Base-by-base conservation (phyloP, 1,140 invertebrate genomes). In the Atta colombica region DNA sequence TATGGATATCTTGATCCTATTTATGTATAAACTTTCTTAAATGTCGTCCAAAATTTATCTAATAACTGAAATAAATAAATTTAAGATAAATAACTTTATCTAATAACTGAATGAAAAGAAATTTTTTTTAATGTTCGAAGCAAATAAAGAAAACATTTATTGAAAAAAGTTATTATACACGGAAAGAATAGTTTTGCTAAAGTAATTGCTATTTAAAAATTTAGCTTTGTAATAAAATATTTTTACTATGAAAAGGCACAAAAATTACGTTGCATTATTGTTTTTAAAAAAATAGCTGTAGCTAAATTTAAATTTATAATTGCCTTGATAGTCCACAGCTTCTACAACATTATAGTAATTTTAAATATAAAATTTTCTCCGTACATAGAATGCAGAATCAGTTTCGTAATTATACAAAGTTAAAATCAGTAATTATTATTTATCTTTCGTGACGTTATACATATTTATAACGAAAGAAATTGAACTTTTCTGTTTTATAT, bases 391-490 rank as follows among this genome's bases (percentile, higher is more conserved):
- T 39, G 28, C 21, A 35, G 28, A 31, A 45, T 6, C 51, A 14
- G 12, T 75, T 75, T 75, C 8, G 39, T 45, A 45, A 45, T 10
- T 45, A 45, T 45, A 45, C 8, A 10, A 45, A 25, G 14, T 58
- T 45, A 45, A 45, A 21, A 75, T 75, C 72, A n/a, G 12, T 75
- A 58, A 14, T 16, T 39, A 60, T 75, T 55, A 55, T 39, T n/a
- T 35, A 39, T 51, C n/a, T 75, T 60, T 75, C 53, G 14, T 35
- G 31, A 60, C n/a, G 5, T 55, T 58, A 18, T 61, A 1, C 7
- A 8, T 39, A 39, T 39, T 39, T 77, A 21, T 5, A 45, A 45
- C 0, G 60, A 65, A 49, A 65, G 21, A 31, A n/a, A 8, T 45
- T 3, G 25, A 61, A 74, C 25, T 28, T 69, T 77, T 49, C 65